Evolutionary conservation across 2,113 vertebrate genomes (phyloP), one percentile per base, ranked within the genome.

Genomic region (Erinaceus europaeus): DNA sequence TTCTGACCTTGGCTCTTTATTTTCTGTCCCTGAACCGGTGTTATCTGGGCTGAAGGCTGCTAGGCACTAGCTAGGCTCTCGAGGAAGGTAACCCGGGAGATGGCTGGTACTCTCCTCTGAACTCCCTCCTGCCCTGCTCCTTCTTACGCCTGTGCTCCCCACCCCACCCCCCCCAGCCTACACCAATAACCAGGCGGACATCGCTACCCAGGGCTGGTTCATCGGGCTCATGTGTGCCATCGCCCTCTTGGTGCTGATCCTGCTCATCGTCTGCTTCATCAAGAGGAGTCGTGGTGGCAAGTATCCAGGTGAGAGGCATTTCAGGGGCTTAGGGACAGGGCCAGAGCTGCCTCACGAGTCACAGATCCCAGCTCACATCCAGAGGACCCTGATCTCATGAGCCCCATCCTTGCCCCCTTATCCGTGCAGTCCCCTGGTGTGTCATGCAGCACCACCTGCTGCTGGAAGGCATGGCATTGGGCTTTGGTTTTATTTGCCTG

Each of bases 231-330:
- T 99, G 99, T 99, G 99, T 29, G 99, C 99, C 94, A 98, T 99
- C 1, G 99, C 99, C 59, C 98, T 99, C 21, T 98, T 99, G 71
- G 98, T 99, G 32, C 98, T 99, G 27, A 99, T 99, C 94, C 97
- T 99, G n/a, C 96, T 99, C 93, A 99, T 99, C 2, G 99, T 99
- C 86, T 99, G 99, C 95, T 99, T 99, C 97, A 99, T 99, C 95
- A 99, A 99, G 97, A 98, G 99, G 95, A 99, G 99, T 93, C 97
- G 99, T 0, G 99, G 99, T 0, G 99, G 99, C 44, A 99, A 99
- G 91, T 99, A 99, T 25, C 98, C 98, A 97, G 99, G 99, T 99
- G 50, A 79, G 93, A 12, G 0, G 4, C 0, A 46, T n/a, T n/a
- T 0, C 14, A 1, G 6, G 1, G 48, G 64, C 48, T 2, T n/a